A percentile compares a stretch with the other conserved stretches of the same genome.
These are phyloP conservation scores for Cyprinodon tularosa DNA, from an alignment of 2,113 vertebrate species.

Conservation along the genomic window DNA sequence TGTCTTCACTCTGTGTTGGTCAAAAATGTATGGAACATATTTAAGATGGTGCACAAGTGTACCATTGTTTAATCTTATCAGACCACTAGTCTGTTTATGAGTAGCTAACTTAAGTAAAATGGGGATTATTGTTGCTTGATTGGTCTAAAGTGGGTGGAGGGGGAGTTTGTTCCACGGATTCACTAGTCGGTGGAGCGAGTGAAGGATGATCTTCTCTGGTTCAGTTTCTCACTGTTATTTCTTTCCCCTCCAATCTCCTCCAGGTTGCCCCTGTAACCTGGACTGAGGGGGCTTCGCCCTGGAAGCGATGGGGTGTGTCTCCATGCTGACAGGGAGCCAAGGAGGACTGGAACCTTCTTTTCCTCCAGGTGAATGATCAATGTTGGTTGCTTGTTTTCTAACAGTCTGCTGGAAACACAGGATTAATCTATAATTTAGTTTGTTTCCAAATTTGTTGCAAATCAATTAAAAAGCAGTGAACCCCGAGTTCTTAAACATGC, in stretches of 20 bases:
- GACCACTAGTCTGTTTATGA: slow-evolving; percentile 41
- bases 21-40: slow-evolving; percentile 70
- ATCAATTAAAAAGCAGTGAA: too few relatives aligned
- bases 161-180: slow-evolving; percentile 55
- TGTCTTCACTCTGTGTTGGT: slow-evolving; percentile 83
- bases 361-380: slow-evolving; percentile 63
- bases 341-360: slow-evolving; percentile 48
- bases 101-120: slow-evolving; percentile 60
- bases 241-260: slow-evolving; percentile 53
- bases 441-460: too few relatives aligned
- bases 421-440: too few relatives aligned
- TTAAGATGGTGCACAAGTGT: slow-evolving; percentile 64
- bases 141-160: slow-evolving; percentile 55
- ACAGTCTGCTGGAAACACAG: too few relatives aligned
- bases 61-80: slow-evolving; percentile 53
- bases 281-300: slow-evolving; percentile 51
- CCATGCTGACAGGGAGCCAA: slow-evolving; percentile 33
- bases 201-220: neutral
- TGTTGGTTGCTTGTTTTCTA: too few relatives aligned
- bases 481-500: too few relatives aligned
- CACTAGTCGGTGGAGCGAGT: slow-evolving; percentile 38
- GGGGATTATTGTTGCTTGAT: slow-evolving; percentile 29
- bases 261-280: slow-evolving; percentile 76
- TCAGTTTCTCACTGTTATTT: slow-evolving; percentile 50
- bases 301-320: slow-evolving; percentile 50